Evolutionary conservation across 2,888 invertebrate species (phyloP).

Genomic region (Mimachlamys varia): DNA sequence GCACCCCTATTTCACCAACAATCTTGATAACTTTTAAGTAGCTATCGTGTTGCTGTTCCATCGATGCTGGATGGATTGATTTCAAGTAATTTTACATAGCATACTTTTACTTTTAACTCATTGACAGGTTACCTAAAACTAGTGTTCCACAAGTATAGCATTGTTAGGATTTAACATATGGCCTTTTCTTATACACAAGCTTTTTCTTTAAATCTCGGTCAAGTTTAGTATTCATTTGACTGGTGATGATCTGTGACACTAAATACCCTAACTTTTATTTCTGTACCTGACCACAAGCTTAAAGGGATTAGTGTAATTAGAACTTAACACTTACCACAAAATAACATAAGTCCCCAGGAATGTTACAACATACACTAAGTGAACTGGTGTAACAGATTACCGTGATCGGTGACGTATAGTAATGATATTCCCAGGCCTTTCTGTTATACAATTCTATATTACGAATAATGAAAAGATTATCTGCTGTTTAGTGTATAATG

Average conservation of each 20-base stretch:
- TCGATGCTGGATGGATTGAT: too few species aligned
- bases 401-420: not conserved
- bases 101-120: too few species aligned
- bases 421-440: not conserved
- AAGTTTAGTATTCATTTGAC: not conserved
- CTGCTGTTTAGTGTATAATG: not conserved
- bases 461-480: not conserved
- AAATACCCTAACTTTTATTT: not conserved
- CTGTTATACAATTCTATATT: not conserved
- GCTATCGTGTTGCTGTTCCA: too few species aligned
- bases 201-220: not conserved
- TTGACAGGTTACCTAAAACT: too few species aligned
- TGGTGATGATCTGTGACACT: not conserved
- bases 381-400: not conserved
- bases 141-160: too few species aligned
- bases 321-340: not conserved
- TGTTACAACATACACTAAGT: not conserved
- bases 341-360: not conserved
- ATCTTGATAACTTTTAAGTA: too few species aligned
- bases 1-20: too few species aligned
- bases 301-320: not conserved
- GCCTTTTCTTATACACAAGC: not conserved
- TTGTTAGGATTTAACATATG: too few species aligned
- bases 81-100: too few species aligned
- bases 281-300: not conserved